Percentiles rank a stretch among this genome's conserved stretches.
Conservation (phyloP, 2,113 vertebrate genomes). For the Perognathus longimembris region DNA sequence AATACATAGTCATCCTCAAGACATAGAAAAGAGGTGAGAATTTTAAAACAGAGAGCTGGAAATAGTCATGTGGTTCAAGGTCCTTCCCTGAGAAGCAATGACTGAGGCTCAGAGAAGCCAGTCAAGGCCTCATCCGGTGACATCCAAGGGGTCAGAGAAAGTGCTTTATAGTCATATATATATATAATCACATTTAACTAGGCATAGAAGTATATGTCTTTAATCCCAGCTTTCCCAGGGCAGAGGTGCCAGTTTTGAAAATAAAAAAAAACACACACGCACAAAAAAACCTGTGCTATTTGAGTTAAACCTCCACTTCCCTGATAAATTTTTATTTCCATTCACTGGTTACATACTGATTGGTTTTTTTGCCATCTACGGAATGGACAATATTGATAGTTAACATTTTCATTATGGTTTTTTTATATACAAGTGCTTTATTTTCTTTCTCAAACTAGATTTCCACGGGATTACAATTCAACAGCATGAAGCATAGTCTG, state of each 20-base stretch:
- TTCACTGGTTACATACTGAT: not conserved
- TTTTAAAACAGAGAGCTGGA: not conserved
- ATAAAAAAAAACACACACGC: no score
- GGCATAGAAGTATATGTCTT: no score
- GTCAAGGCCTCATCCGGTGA: not conserved
- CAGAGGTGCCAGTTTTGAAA: no score
- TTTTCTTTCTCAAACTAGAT: slow-evolving; percentile 48
- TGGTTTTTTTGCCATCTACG: not conserved
- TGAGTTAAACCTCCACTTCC: not conserved
- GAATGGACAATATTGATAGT: not conserved
- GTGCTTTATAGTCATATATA: slow-evolving; percentile 14
- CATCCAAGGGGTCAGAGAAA: not conserved
- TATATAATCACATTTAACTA: slow-evolving; percentile 39
- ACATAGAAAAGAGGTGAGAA: not conserved
- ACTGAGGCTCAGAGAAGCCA: not conserved
- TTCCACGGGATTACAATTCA: not conserved
- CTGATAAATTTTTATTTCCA: not conserved
- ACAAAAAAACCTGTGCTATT: no score
- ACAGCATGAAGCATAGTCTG: not conserved
- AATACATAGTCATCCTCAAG: not conserved
- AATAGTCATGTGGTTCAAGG: not conserved
- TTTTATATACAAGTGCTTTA: not conserved
- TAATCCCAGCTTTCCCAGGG: no score
- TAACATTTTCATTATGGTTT: not conserved
- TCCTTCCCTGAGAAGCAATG: not conserved